A percentile compares a stretch with the other conserved stretches of the same genome.
Evolutionary conservation across 1,140 invertebrate species (phyloP).

Genomic region (Drosophila malerkotliana): DNA sequence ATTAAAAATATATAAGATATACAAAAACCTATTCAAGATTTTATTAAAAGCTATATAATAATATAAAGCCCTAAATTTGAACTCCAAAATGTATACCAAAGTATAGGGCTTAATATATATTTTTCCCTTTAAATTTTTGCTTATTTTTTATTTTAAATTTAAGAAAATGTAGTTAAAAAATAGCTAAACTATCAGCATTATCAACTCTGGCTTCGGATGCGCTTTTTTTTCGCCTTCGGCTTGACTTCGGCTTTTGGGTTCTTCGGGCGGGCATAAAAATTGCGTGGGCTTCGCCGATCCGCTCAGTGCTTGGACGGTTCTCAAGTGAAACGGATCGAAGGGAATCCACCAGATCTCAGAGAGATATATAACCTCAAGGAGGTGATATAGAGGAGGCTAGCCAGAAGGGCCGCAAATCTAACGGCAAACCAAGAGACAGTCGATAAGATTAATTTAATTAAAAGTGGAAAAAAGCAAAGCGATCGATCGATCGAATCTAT

Average conservation of each 20-base stretch:
- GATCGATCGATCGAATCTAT: slow-evolving; percentile 4
- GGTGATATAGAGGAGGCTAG: not conserved
- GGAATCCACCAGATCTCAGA: not conserved
- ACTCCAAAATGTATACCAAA: too few species aligned
- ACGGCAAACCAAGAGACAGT: slow-evolving; percentile 30
- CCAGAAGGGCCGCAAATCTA: slow-evolving; percentile 7
- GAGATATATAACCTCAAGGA: slow-evolving; percentile 1
- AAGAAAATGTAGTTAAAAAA: not conserved
- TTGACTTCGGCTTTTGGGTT: slow-evolving; percentile 8
- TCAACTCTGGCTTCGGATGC: slow-evolving; percentile 20
- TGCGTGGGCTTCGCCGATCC: slow-evolving; percentile 61
- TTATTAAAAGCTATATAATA: too few species aligned
- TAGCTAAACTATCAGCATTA: slow-evolving; percentile 5
- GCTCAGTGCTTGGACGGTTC: slow-evolving; percentile 49
- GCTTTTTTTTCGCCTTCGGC: slow-evolving; percentile 8
- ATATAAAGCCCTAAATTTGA: too few species aligned
- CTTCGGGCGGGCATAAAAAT: slow-evolving; percentile 58
- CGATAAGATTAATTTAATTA: slow-evolving; percentile 67
- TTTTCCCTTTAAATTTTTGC: not conserved
- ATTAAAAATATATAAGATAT: too few species aligned
- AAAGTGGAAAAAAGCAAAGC: slow-evolving; percentile 10
- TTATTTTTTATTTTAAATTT: not conserved
- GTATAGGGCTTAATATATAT: too few species aligned
- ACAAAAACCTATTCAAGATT: too few species aligned
- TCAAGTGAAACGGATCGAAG: slow-evolving; percentile 13